Conservation (phyloP, 2,888 invertebrate genomes). For the Ypsolopha sequella region DNA sequence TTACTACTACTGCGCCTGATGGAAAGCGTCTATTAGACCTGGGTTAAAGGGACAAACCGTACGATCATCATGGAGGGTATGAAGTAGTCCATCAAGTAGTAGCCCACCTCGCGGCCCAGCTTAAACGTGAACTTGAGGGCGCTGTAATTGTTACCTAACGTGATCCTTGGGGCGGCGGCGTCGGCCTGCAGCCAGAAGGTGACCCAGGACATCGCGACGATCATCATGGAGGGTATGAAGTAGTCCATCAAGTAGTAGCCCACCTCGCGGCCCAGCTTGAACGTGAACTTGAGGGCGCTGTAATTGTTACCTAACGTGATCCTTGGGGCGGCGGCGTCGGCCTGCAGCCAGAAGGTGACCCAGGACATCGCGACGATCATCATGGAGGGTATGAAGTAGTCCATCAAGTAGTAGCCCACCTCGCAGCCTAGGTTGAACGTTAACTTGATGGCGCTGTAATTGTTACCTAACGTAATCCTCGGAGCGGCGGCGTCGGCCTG, state of each 20-base stretch:
- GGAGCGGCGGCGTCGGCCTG: constrained; percentile 89
- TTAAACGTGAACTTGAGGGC: constrained; percentile 83
- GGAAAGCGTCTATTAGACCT: neutral
- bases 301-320: constrained; percentile 79
- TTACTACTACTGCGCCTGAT: neutral
- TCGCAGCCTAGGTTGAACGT: constrained; percentile 84
- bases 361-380: constrained; percentile 88
- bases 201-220: constrained; percentile 90
- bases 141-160: constrained; percentile 78
- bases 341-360: constrained; percentile 92
- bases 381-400: constrained; percentile 90
- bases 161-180: constrained; percentile 85
- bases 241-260: constrained; percentile 92
- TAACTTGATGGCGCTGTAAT: constrained; percentile 79
- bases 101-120: constrained; percentile 84
- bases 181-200: constrained; percentile 92
- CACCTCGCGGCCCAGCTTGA: constrained; percentile 83
- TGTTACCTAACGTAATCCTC: constrained; percentile 80
- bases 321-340: constrained; percentile 86
- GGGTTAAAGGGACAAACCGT: neutral
- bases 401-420: constrained; percentile 90
- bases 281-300: constrained; percentile 83
- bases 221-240: constrained; percentile 87
- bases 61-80: constrained; percentile 90
- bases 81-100: constrained; percentile 90